Evolutionary conservation across 2,888 invertebrate species (phyloP).

Genomic region (Pollenia angustigena): DNA sequence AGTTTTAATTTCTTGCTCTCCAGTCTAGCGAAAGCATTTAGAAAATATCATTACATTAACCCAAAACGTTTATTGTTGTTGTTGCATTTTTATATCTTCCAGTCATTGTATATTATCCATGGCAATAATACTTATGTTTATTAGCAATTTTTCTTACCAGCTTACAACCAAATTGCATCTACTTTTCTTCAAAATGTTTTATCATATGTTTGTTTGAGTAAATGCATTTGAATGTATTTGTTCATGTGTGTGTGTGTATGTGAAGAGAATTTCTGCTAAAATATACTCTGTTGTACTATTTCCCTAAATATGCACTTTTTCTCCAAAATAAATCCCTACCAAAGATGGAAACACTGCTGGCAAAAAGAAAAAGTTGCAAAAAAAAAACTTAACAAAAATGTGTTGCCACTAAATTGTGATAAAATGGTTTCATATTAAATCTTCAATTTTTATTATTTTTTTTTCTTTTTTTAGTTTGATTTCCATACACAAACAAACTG

Average conservation of each 20-base stretch:
- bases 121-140: constrained; percentile 14
- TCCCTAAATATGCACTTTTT: constrained; percentile 39
- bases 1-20: too few species aligned
- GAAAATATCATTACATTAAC: too few species aligned
- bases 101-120: neutral
- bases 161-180: constrained; percentile 28
- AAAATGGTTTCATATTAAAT: constrained; percentile 70
- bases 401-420: constrained; percentile 71
- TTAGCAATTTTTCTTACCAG: constrained; percentile 19
- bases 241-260: neutral
- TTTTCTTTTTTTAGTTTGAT: constrained; percentile 9
- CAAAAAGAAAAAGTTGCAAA: neutral
- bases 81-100: too few species aligned
- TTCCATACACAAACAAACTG: constrained; percentile 9
- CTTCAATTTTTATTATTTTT: constrained; percentile 54
- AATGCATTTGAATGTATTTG: too few species aligned
- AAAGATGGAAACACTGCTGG: neutral
- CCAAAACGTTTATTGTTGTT: too few species aligned
- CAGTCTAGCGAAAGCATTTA: too few species aligned
- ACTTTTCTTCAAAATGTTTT: constrained; percentile 14
- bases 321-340: neutral
- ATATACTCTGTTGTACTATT: constrained; percentile 2
- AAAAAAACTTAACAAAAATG: constrained; percentile 46
- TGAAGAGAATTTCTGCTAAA: neutral
- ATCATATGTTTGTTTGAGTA: neutral